Evolutionary conservation across 1,140 invertebrate species (phyloP).

Genomic region (Nasonia longicornis): DNA sequence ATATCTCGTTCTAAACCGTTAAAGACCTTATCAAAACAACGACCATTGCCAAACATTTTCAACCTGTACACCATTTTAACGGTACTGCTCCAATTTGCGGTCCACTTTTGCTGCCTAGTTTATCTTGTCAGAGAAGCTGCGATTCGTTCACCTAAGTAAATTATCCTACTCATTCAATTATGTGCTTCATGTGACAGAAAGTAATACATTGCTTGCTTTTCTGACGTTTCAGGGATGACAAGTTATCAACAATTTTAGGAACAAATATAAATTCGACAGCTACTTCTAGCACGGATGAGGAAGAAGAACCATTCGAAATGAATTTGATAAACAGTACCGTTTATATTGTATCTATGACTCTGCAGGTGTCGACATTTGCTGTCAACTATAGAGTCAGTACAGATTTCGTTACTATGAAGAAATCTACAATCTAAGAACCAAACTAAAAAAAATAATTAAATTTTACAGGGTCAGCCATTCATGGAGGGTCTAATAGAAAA

Average conservation of each 20-base stretch:
- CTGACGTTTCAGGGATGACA: slow-evolving; percentile 68
- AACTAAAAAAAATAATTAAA: slow-evolving; percentile 33
- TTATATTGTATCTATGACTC: slow-evolving; percentile 96
- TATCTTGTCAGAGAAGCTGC: slow-evolving; percentile 89
- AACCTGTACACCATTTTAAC: slow-evolving; percentile 98
- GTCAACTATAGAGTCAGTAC: slow-evolving; percentile 96
- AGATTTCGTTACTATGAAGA: not conserved
- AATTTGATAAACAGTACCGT: slow-evolving; percentile 97
- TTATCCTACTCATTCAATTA: slow-evolving; percentile 33
- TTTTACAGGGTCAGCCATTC: slow-evolving; percentile 91
- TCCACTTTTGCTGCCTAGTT: slow-evolving; percentile 94
- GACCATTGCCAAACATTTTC: slow-evolving; percentile 98
- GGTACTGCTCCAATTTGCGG: slow-evolving; percentile 93
- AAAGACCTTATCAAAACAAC: slow-evolving; percentile 90
- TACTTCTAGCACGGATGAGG: slow-evolving; percentile 70
- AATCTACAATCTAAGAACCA: not conserved
- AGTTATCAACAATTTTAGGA: slow-evolving; percentile 62
- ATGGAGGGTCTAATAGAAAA: slow-evolving; percentile 97
- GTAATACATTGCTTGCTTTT: slow-evolving; percentile 40
- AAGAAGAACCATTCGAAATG: slow-evolving; percentile 91
- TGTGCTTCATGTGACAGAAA: not conserved
- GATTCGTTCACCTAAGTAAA: slow-evolving; percentile 76
- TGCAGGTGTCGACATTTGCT: slow-evolving; percentile 98
- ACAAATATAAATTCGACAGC: slow-evolving; percentile 38
- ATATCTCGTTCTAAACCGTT: slow-evolving; percentile 98